A percentile compares a stretch with the other conserved stretches of the same genome.
Evolutionary conservation across 2,797 vertebrate genomes (phyloP).

Genomic region (Rousettus madagascariensis): DNA sequence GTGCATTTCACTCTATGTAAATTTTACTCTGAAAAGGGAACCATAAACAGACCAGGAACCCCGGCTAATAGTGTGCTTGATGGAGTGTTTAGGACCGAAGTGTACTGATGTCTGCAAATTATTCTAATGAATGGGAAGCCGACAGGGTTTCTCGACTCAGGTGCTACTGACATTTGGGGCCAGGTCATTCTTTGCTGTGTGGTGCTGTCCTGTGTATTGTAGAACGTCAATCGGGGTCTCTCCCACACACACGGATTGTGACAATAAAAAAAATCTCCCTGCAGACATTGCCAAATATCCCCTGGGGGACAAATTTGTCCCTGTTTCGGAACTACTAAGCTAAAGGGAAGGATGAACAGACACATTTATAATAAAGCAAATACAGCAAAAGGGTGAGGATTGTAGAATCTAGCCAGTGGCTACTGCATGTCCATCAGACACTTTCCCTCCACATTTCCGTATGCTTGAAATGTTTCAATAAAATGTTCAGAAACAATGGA

Average conservation of each 20-base stretch:
- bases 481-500: not conserved
- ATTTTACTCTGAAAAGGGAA: not conserved
- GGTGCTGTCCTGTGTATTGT: rapidly evolving
- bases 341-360: not conserved
- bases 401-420: not conserved
- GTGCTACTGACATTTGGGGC: not conserved
- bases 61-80: not conserved
- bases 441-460: rapidly evolving
- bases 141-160: not conserved
- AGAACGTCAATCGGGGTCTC: not conserved
- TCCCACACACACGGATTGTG: not conserved
- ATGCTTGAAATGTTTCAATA: not conserved
- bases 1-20: not conserved
- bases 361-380: not conserved
- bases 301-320: no score
- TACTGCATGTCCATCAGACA: not conserved
- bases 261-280: not conserved
- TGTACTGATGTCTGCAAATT: no score
- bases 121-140: not conserved
- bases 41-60: not conserved
- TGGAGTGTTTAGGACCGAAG: not conserved
- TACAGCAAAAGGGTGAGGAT: not conserved
- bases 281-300: not conserved
- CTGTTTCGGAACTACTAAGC: not conserved
- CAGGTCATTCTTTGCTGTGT: not conserved